Base-by-base conservation (phyloP, 2,113 vertebrate genomes). In the Ornithorhynchus anatinus region DNA sequence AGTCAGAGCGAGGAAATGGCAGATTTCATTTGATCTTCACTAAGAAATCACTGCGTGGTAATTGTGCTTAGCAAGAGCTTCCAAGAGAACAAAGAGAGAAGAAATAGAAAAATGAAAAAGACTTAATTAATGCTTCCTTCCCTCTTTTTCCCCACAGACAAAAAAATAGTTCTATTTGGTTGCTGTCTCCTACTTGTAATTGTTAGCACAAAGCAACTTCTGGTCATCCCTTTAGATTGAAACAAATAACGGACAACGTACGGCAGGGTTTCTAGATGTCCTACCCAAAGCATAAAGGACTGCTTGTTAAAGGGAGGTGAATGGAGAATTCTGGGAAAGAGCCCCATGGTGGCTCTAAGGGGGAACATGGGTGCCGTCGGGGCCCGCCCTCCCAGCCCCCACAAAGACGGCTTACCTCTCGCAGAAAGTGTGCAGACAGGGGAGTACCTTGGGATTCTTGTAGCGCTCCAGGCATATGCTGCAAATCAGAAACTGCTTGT, bases 401-500 rank as follows among this genome's bases (percentile, higher is more conserved):
- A 51, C n/a, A 45, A 33, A 16, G 59, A 12, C 19, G 14, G 66
- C 92, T 94, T 86, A 96, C 96, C 94, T 95, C 87, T 96, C 95
- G 88, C 96, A 96, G 90, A 96, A 96, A 85, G 97, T 99, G 85
- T 99, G 98, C 72, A 99, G 91, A 77, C 98, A 99, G 82, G 98
- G 98, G 76, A 99, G 95, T 20, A 99, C 98, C 92, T 99, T 99
- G 83, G 98, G 98, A 74, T 96, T 97, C 89, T 97, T 93, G 94
- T 98, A 99, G 87, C 96, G 96, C 89, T 99, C 97, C 94, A 99
- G 94, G 91, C 98, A 99, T 94, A 99, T 99, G 91, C 98, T 99
- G 89, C 98, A 99, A 90, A 99, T 99, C 93, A 99, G 86, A 95
- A 99, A 99, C 93, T 99, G 97, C 92, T 98, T 98, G 94, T 99